Evolutionary conservation across 2,797 vertebrate genomes (phyloP).

Genomic region (Benthosema pterotum): DNA sequence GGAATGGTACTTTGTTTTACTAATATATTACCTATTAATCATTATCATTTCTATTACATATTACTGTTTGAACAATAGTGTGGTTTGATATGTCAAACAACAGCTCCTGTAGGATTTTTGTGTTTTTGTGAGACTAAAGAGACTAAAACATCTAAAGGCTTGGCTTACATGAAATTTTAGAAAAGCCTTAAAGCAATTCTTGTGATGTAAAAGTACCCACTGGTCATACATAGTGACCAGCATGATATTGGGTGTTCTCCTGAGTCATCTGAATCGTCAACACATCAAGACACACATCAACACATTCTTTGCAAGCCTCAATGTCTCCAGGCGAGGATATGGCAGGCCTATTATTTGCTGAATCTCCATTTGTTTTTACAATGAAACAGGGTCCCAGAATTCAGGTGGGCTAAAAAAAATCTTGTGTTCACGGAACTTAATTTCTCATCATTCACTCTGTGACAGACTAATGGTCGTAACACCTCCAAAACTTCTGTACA

Average conservation of each 20-base stretch:
- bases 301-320: constrained; percentile 10
- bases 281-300: constrained; percentile 8
- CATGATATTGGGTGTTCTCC: constrained; percentile 20
- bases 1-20: no score
- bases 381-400: constrained; percentile 74
- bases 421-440: constrained; percentile 24
- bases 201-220: constrained; percentile 39
- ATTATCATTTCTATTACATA: no score
- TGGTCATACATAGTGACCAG: constrained; percentile 8
- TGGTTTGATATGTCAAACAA: no score
- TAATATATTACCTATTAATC: no score
- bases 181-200: constrained; percentile 58
- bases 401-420: constrained; percentile 64
- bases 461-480: neutral
- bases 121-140: constrained; percentile 18
- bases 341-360: constrained; percentile 41
- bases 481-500: neutral
- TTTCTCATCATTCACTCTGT: constrained; percentile 43
- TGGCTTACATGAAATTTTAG: constrained; percentile 31
- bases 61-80: no score
- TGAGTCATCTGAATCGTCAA: constrained; percentile 48
- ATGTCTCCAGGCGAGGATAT: constrained; percentile 39
- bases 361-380: constrained; percentile 60
- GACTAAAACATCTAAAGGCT: constrained; percentile 30
- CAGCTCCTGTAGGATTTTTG: no score